Evolutionary conservation across 2,888 invertebrate species (phyloP), one percentile per base, ranked within the genome.

Genomic region (Crematogaster levior): DNA sequence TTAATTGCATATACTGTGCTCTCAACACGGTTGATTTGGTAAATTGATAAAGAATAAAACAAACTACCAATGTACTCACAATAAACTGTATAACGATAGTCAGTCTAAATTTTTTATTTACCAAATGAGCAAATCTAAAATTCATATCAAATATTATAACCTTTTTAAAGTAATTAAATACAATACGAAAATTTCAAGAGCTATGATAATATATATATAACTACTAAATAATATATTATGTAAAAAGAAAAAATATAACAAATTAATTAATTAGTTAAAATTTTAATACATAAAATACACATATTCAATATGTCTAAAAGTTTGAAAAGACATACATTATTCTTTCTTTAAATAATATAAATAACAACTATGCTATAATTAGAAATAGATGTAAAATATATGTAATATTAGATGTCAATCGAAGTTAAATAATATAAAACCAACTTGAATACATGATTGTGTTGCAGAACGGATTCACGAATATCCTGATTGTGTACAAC

Each of bases 81-180:
- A 70, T 12, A 63, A 84, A 84, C 30, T 84, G 84, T 27, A 77
- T 51, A 21, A 75, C n/a, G 6, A 82, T 77, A 27, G 70, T 66
- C 10, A 79, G 4, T 5, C 18, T 58, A 51, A 82, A 84, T 30
- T 73, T 27, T 15, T 74, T 48, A 21, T 84, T 80, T 7, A 80
- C 10, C 12, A 43, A 53, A 7, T n/a, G 3, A 24, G 84, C 83
- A 34, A 73, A 66, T 6, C 84, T 84, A 34, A 5, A 72, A 72
- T 56, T 18, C 56, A n/a, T 46, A 56, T 37, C 1, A 1, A 37
- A 60, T 37, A n/a, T 18, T 48, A 3, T 5, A 46, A 79, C 3
- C 56, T n/a, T n/a, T 34, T 24, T 27, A 10, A 51, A 65, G 27
- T 53, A 68, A 15, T 70, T 37, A 68, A 60, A 46, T 24, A 34